These are phyloP conservation scores for Liopterus haemorrhoidalis DNA, from an alignment of 2,888 invertebrate species.

Conservation along the genomic window DNA sequence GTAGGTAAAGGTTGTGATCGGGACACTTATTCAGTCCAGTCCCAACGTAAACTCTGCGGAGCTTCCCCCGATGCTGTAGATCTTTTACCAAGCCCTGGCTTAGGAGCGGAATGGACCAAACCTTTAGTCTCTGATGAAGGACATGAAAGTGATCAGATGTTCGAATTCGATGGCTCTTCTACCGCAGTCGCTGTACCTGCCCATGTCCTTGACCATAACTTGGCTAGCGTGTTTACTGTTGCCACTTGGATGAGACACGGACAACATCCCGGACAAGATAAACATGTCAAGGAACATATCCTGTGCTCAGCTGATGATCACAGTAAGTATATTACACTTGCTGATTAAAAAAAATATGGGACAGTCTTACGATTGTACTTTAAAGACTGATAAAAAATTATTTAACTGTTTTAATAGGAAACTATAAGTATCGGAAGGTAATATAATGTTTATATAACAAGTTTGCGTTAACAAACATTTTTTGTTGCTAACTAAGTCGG, in stretches of 20 bases:
- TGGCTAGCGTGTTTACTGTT: slow-evolving; percentile 80
- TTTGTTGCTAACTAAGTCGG: too few relatives aligned
- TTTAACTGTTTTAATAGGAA: too few relatives aligned
- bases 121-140: slow-evolving; percentile 77
- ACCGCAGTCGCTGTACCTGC: slow-evolving; percentile 82
- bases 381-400: too few relatives aligned
- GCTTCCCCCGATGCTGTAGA: slow-evolving; percentile 78
- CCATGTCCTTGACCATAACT: slow-evolving; percentile 65
- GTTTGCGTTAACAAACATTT: too few relatives aligned
- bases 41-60: slow-evolving; percentile 80
- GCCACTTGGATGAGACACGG: slow-evolving; percentile 95
- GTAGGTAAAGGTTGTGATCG: slow-evolving; percentile 96
- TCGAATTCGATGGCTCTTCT: slow-evolving; percentile 88
- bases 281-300: slow-evolving; percentile 92
- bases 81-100: slow-evolving; percentile 75
- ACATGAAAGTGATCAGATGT: slow-evolving; percentile 82
- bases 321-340: slow-evolving; percentile 73
- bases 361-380: too few relatives aligned
- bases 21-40: slow-evolving; percentile 83
- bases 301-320: slow-evolving; percentile 96
- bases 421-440: too few relatives aligned
- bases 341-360: too few relatives aligned
- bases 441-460: too few relatives aligned
- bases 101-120: slow-evolving; percentile 75
- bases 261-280: slow-evolving; percentile 69